Base-by-base conservation (phyloP, 2,888 invertebrate species). In the Latheticus oryzae region DNA sequence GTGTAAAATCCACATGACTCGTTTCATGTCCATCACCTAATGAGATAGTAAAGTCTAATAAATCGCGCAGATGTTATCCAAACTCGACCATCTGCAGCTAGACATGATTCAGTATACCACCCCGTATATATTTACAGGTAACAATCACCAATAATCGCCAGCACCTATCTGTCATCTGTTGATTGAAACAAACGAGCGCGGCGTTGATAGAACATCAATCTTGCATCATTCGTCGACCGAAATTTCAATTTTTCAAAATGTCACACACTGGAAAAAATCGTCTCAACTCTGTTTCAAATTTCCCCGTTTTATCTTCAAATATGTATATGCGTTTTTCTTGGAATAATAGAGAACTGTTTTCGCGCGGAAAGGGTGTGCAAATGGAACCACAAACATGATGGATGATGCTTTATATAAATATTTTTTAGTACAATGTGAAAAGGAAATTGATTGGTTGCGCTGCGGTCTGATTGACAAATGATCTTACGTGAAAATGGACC, bases 111-210 rank as follows among this genome's bases (percentile, higher is more conserved):
- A 56, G 50, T 56, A 38, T 8, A 16, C 15, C 30, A 37, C 35
- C 24, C 23, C 13, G 11, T 33, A 42, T 38, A 40, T 33, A 24
- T 52, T 32, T 50, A 42, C 51, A 57, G 51, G 51, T 52, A 57
- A 52, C 50, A 51, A 57, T 57, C 43, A 51, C 23, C 32, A 56
- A 56, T 50, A 50, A 56, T 56, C 50, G 47, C 40, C 57, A 51
- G 30, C 51, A 52, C 45, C 43, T 45, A 43, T 35, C 61, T 58
- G 62, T 65, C 62, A 60, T 65, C 57, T 61, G 63, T 59, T 65
- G 65, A 65, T 65, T 63, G 57, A 65, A 60, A 65, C 60, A 63
- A 65, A 65, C 58, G 65, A 60, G 53, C 50, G 47, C 11, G 53
- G 56, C 37, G 30, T 28, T 21, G 43, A 45, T 45, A 21, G 30